Evolutionary conservation across 2,888 invertebrate genomes (phyloP).

Genomic region (Drosophila ochracea): DNA sequence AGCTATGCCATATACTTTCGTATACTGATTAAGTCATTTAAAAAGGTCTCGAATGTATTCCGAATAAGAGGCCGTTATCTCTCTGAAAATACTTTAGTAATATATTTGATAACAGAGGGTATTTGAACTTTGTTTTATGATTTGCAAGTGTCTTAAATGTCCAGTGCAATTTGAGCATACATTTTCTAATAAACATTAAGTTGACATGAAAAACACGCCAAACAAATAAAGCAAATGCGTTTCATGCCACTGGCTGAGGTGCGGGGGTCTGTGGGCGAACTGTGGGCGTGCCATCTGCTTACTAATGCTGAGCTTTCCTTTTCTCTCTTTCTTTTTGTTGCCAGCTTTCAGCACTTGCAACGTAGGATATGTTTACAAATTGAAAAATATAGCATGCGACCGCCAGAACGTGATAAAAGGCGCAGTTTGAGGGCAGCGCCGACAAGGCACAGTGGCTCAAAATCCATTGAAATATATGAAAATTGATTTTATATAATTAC

Average conservation of each 20-base stretch:
- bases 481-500: not conserved
- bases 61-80: not conserved
- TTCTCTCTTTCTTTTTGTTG: constrained; percentile 18
- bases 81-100: not conserved
- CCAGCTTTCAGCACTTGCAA: constrained; percentile 65
- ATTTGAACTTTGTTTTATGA: not conserved
- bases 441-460: constrained; percentile 43
- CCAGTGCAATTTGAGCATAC: constrained; percentile 61
- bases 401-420: constrained; percentile 62
- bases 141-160: constrained; percentile 3
- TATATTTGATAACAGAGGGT: not conserved
- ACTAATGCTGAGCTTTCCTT: constrained; percentile 59
- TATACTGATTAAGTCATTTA: not conserved
- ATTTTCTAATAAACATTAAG: constrained; percentile 78
- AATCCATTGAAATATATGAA: not conserved
- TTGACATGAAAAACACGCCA: constrained; percentile 78
- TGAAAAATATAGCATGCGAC: constrained; percentile 79
- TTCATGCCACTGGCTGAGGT: constrained; percentile 41
- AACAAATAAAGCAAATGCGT: constrained; percentile 79
- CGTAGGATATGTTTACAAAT: constrained; percentile 80
- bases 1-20: not conserved
- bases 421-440: constrained; percentile 15
- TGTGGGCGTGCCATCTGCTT: constrained; percentile 55
- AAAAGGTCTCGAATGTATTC: not conserved
- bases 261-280: not conserved